A percentile compares a stretch with the other conserved stretches of the same genome.
phyloP scores from a whole-genome alignment of 92 coral and sea anemone genomes.

The Siderastrea siderea region DNA sequence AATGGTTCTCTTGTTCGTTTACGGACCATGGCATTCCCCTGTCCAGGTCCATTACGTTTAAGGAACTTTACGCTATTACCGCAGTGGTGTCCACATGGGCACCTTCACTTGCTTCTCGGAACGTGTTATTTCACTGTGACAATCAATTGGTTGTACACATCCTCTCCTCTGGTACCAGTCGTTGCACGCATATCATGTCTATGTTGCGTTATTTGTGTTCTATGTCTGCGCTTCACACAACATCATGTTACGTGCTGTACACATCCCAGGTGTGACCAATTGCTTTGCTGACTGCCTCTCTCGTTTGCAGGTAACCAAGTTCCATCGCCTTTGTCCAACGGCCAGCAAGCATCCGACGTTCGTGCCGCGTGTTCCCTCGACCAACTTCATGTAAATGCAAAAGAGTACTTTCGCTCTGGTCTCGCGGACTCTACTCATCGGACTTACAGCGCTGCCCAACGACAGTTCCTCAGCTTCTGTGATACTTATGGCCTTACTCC shows the following conservation, averaged over 20 bases:
- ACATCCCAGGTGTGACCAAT: neutral
- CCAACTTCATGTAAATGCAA: too few species aligned
- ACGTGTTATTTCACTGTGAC: slow-evolving; percentile 60
- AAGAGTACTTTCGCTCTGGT: too few species aligned
- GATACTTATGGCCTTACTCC: too few species aligned
- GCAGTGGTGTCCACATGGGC: slow-evolving; percentile 13
- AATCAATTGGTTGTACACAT: slow-evolving; percentile 29
- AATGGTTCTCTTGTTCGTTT: too few species aligned
- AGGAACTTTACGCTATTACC: slow-evolving; percentile 53
- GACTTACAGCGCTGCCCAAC: too few species aligned
- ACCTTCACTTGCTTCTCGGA: too few species aligned
- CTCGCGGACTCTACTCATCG: too few species aligned
- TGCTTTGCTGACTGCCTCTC: slow-evolving; percentile 27
- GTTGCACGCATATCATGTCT: slow-evolving; percentile 49
- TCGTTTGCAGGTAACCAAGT: slow-evolving; percentile 11
- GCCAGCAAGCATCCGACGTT: neutral
- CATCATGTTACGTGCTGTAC: slow-evolving; percentile 37
- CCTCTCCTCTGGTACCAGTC: slow-evolving; percentile 39
- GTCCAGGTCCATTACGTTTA: slow-evolving; percentile 48
- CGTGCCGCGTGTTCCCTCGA: too few species aligned
- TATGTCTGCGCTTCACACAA: slow-evolving; percentile 33
- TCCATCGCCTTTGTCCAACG: slow-evolving; percentile 7
- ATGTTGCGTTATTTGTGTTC: slow-evolving; percentile 53
- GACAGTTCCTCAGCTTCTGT: too few species aligned
- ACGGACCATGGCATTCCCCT: neutral